Percentiles rank a stretch among this genome's conserved stretches.
Conservation (phyloP, 2,888 invertebrate species). For the Philaethria dido region DNA sequence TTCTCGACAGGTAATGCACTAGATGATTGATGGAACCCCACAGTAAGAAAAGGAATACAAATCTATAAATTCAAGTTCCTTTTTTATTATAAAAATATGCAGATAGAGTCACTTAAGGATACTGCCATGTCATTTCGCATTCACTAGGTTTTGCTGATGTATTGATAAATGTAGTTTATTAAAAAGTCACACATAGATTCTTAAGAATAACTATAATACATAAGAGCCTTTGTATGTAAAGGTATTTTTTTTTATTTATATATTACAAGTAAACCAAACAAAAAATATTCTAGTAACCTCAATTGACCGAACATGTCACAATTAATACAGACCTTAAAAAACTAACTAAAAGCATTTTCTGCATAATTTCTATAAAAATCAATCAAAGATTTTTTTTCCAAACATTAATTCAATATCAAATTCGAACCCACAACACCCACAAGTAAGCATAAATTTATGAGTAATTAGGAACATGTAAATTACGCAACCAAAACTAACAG, state of each 20-base stretch:
- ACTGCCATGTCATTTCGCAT: slow-evolving; percentile 24
- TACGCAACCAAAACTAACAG: not conserved
- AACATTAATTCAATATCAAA: no score
- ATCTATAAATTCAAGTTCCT: slow-evolving; percentile 26
- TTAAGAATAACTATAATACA: no score
- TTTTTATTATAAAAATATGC: slow-evolving; percentile 31
- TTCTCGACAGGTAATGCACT: slow-evolving; percentile 43
- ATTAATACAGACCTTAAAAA: no score
- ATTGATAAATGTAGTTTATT: slow-evolving; percentile 18
- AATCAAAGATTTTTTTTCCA: no score
- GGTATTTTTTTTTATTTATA: not conserved
- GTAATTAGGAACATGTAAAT: not conserved
- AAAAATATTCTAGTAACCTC: no score
- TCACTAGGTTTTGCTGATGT: slow-evolving; percentile 17
- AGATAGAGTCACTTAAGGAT: slow-evolving; percentile 34
- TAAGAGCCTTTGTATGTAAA: not conserved
- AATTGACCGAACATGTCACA: no score
- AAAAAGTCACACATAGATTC: not conserved
- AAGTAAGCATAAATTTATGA: no score
- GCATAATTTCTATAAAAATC: no score
- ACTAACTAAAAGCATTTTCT: no score
- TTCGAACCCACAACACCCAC: no score
- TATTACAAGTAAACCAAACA: not conserved
- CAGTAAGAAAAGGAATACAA: slow-evolving; percentile 39
- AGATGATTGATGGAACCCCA: slow-evolving; percentile 44